These are phyloP conservation scores for Leptopilina boulardi DNA, from an alignment of 1,140 invertebrate species.

Conservation along the genomic window DNA sequence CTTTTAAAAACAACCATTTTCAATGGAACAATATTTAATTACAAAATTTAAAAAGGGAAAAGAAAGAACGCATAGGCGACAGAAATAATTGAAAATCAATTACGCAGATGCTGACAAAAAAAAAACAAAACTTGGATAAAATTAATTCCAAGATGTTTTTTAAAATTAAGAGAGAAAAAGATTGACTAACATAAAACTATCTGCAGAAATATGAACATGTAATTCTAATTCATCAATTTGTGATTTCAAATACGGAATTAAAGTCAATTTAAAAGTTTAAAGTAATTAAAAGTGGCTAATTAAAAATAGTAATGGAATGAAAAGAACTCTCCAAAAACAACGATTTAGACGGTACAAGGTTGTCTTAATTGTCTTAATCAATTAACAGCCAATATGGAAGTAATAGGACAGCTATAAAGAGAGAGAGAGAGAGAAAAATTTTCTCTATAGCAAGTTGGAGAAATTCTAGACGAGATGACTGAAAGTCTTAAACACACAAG, in stretches of 20 bases:
- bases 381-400: constrained; percentile 18
- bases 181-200: background rate
- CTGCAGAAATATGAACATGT: constrained; percentile 35
- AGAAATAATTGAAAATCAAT: background rate
- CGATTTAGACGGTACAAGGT: background rate
- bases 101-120: background rate
- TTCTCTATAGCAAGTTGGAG: constrained; percentile 1
- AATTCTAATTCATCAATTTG: constrained; percentile 4
- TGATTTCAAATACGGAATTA: constrained; percentile 3
- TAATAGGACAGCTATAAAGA: background rate
- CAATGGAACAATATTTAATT: too few species aligned
- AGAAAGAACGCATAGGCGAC: too few species aligned
- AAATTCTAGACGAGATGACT: constrained; percentile 25
- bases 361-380: constrained; percentile 29
- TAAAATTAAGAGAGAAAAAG: background rate
- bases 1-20: too few species aligned
- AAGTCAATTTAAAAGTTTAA: background rate
- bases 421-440: constrained; percentile 6
- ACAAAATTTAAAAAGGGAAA: too few species aligned
- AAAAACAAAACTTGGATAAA: background rate
- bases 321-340: background rate
- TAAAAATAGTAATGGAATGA: background rate
- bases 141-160: background rate
- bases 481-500: constrained; percentile 22
- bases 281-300: background rate